Conservation (phyloP, 1,140 invertebrate genomes). For the Drosophila littoralis region DNA sequence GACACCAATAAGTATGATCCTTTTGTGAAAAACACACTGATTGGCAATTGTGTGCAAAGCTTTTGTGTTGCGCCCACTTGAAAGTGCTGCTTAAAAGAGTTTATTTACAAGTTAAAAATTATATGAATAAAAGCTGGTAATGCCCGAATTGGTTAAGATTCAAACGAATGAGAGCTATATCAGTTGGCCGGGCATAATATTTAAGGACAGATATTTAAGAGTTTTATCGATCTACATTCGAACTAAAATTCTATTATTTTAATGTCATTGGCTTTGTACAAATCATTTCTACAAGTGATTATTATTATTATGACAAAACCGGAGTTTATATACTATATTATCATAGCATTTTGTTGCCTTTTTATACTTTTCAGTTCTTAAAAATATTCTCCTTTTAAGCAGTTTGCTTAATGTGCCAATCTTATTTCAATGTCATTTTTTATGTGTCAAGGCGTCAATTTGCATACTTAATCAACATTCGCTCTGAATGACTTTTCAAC, state of each 20-base stretch:
- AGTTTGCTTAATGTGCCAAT: slow-evolving; percentile 20
- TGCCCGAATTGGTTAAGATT: background rate
- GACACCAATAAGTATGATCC: slow-evolving; percentile 18
- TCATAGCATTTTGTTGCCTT: background rate
- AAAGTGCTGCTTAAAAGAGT: background rate
- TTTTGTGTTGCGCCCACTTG: background rate
- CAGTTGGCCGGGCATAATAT: too few species aligned
- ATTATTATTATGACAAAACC: too few species aligned
- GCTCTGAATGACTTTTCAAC: slow-evolving; percentile 34
- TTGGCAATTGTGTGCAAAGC: slow-evolving; percentile 28
- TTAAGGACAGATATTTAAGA: too few species aligned
- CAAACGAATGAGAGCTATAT: background rate
- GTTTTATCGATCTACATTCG: too few species aligned
- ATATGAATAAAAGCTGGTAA: background rate
- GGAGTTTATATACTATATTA: background rate
- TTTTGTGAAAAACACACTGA: slow-evolving; percentile 19
- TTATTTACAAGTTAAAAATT: background rate
- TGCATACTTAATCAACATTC: slow-evolving; percentile 43
- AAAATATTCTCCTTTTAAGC: background rate
- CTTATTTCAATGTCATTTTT: slow-evolving; percentile 24
- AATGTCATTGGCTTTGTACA: too few species aligned
- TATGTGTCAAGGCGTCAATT: slow-evolving; percentile 39
- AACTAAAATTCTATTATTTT: too few species aligned
- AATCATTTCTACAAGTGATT: too few species aligned
- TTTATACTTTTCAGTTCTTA: slow-evolving; percentile 1